phyloP scores from a whole-genome alignment of 2,113 vertebrate species.

The Oncorhynchus nerka region DNA sequence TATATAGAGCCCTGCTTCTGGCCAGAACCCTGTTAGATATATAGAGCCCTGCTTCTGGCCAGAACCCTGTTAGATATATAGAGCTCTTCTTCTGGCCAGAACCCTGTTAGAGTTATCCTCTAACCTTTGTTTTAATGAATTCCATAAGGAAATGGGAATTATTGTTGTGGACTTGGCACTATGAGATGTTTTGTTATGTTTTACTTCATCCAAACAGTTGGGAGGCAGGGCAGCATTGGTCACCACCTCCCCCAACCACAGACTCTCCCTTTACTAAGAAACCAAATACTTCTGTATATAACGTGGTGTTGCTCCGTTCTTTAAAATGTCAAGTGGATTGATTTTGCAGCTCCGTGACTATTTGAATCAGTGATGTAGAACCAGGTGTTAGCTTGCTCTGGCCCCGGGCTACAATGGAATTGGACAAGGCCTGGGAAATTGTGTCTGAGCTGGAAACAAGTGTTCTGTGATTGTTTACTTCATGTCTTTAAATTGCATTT shows the following conservation, averaged over 20 bases:
- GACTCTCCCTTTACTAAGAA: constrained; percentile 61
- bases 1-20: no score
- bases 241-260: constrained; percentile 58
- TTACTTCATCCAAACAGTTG: constrained; percentile 62
- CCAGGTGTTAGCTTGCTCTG: constrained; percentile 74
- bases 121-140: not conserved
- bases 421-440: constrained; percentile 84
- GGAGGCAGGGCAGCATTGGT: constrained; percentile 60
- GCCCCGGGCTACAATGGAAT: constrained; percentile 79
- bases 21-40: no score
- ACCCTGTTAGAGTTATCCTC: no score
- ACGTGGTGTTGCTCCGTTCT: constrained; percentile 58
- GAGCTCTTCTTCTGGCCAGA: no score
- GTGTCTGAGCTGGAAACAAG: constrained; percentile 80
- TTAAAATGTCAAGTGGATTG: constrained; percentile 83
- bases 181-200: not conserved
- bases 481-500: constrained; percentile 94
- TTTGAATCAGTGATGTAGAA: constrained; percentile 84
- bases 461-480: constrained; percentile 84
- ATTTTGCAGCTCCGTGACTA: constrained; percentile 79
- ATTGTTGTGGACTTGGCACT: not conserved
- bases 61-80: no score
- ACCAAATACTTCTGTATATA: constrained; percentile 61
- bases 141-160: not conserved
- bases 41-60: no score